phyloP scores from a whole-genome alignment of 2,888 invertebrate genomes.

The Leuctra nigra region DNA sequence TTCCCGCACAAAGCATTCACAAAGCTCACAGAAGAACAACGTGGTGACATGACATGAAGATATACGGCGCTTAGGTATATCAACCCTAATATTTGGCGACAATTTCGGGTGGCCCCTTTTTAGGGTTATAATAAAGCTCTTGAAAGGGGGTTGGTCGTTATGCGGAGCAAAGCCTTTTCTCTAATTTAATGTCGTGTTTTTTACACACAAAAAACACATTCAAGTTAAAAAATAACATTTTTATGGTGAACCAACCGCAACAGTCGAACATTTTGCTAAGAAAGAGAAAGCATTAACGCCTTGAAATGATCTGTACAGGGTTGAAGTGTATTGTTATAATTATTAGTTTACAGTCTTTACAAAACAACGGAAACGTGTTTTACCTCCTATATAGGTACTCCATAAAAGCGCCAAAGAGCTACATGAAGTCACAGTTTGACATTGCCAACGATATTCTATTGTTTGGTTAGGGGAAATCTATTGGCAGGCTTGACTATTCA shows the following conservation, averaged over 20 bases:
- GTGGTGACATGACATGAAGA: constrained; percentile 15
- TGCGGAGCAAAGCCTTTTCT: constrained; percentile 12
- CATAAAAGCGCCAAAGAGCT: too few relatives aligned
- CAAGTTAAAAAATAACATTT: background rate
- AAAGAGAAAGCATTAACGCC: background rate
- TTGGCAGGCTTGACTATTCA: too few relatives aligned
- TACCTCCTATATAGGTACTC: too few relatives aligned
- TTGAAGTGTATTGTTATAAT: background rate
- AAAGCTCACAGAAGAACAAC: background rate
- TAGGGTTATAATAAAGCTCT: constrained; percentile 17
- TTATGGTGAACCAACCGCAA: background rate
- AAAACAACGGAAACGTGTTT: too few relatives aligned
- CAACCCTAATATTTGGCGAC: constrained; percentile 15
- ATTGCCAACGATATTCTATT: too few relatives aligned
- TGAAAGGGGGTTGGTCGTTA: constrained; percentile 14
- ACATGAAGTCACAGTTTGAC: too few relatives aligned
- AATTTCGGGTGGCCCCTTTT: constrained; percentile 14
- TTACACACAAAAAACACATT: too few relatives aligned
- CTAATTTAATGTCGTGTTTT: constrained; percentile 5
- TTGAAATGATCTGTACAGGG: background rate
- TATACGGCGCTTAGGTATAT: constrained; percentile 7
- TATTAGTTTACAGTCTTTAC: too few relatives aligned
- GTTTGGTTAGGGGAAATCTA: too few relatives aligned
- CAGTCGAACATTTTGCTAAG: background rate
- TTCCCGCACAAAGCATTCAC: background rate